A percentile compares a stretch with the other conserved stretches of the same genome.
Evolutionary conservation across 2,888 invertebrate genomes (phyloP).

Genomic region (Trachelus iudaicus): DNA sequence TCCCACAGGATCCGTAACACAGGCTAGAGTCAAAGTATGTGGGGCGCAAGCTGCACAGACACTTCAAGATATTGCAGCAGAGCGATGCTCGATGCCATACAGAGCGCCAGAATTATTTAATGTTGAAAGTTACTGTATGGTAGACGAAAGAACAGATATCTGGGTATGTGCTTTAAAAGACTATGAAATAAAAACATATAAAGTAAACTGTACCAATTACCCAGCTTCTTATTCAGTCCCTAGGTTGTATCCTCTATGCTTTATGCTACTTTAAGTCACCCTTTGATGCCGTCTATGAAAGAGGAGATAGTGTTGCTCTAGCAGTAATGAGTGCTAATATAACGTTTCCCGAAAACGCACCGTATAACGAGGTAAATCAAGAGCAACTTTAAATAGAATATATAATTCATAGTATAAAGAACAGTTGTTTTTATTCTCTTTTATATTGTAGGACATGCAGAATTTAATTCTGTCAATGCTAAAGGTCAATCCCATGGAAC

Average conservation of each 20-base stretch:
- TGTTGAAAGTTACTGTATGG: constrained; percentile 81
- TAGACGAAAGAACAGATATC: constrained; percentile 87
- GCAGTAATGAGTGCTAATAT: constrained; percentile 83
- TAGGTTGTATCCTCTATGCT: constrained; percentile 88
- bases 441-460: constrained; percentile 72
- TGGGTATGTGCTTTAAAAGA: constrained; percentile 72
- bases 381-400: neutral
- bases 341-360: constrained; percentile 76
- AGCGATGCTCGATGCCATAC: constrained; percentile 89
- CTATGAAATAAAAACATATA: constrained; percentile 9
- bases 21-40: constrained; percentile 74
- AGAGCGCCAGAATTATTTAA: constrained; percentile 89
- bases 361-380: constrained; percentile 70
- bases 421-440: constrained; percentile 26
- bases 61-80: constrained; percentile 83
- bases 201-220: neutral
- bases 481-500: constrained; percentile 79
- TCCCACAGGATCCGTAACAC: constrained; percentile 72
- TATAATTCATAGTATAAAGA: constrained; percentile 5
- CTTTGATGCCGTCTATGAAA: constrained; percentile 84
- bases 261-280: constrained; percentile 88
- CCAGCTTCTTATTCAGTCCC: constrained; percentile 70
- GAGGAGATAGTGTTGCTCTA: constrained; percentile 88
- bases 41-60: constrained; percentile 77
- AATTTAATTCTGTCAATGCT: constrained; percentile 77